A percentile compares a stretch with the other conserved stretches of the same genome.
Evolutionary conservation across 2,113 vertebrate species (phyloP).

Genomic region (Okapia johnstoni): DNA sequence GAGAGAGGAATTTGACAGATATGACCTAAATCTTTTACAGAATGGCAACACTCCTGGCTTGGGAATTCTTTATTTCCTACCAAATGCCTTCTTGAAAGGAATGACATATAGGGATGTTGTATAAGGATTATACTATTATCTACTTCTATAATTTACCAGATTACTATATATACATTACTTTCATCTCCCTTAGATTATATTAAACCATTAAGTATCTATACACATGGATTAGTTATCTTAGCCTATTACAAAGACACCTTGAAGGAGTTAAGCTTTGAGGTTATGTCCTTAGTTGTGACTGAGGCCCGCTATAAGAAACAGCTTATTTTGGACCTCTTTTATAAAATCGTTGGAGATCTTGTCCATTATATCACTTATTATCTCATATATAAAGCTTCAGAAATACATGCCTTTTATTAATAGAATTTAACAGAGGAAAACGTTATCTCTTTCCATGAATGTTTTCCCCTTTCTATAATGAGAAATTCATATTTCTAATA

Average conservation of each 20-base stretch:
- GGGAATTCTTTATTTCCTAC: background rate
- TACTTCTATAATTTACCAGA: background rate
- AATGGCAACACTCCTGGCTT: background rate
- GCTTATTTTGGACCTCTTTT: background rate
- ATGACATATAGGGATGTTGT: background rate
- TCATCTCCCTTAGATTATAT: background rate
- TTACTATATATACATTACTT: background rate
- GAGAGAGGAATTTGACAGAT: background rate
- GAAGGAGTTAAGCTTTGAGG: background rate
- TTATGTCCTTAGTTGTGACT: background rate
- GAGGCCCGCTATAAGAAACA: background rate
- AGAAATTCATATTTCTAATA: slow-evolving; percentile 14
- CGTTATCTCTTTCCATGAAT: background rate
- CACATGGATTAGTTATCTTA: background rate
- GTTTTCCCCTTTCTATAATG: slow-evolving; percentile 7
- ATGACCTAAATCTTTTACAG: background rate
- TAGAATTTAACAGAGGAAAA: background rate
- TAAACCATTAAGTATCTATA: background rate
- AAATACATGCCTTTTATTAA: background rate
- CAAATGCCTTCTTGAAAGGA: background rate
- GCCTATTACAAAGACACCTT: background rate
- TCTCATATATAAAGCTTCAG: background rate
- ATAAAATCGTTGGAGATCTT: background rate
- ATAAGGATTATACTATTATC: background rate
- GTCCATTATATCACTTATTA: background rate